phyloP scores from a whole-genome alignment of 2,113 vertebrate genomes.

The Rhynchomys soricoides region DNA sequence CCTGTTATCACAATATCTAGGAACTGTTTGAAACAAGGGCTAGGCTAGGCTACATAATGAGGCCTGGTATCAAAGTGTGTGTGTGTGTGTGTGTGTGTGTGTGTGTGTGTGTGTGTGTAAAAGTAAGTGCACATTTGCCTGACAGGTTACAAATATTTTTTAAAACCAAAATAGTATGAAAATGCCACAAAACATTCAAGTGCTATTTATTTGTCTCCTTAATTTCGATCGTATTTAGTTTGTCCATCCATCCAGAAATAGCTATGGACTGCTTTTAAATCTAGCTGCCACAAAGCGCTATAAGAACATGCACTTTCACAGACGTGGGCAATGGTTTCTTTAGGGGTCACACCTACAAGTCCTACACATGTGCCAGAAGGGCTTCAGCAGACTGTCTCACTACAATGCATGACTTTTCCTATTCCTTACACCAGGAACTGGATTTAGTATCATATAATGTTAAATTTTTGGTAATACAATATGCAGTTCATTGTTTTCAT shows the following conservation, averaged over 20 bases:
- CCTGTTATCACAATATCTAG: neutral
- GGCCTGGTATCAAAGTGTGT: neutral
- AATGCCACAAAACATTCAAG: neutral
- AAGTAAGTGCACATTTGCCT: neutral
- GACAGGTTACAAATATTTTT: neutral
- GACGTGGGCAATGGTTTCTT: neutral
- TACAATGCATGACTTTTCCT: neutral
- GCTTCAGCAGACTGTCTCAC: too few relatives aligned
- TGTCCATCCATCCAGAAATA: neutral
- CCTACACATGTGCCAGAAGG: neutral
- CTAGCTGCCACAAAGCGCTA: neutral
- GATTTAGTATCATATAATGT: neutral
- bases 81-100: neutral
- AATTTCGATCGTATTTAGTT: too few relatives aligned
- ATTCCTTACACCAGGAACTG: neutral
- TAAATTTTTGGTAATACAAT: neutral
- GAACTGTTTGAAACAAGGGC: neutral
- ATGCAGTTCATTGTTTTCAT: neutral
- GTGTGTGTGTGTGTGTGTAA: neutral
- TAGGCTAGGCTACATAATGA: neutral
- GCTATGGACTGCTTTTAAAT: neutral
- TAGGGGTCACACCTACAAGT: neutral
- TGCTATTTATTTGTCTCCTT: neutral
- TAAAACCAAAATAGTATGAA: conserved; percentile 9
- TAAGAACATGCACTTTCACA: neutral